phyloP scores from a whole-genome alignment of 2,113 vertebrate species.

The Sturnira hondurensis region DNA sequence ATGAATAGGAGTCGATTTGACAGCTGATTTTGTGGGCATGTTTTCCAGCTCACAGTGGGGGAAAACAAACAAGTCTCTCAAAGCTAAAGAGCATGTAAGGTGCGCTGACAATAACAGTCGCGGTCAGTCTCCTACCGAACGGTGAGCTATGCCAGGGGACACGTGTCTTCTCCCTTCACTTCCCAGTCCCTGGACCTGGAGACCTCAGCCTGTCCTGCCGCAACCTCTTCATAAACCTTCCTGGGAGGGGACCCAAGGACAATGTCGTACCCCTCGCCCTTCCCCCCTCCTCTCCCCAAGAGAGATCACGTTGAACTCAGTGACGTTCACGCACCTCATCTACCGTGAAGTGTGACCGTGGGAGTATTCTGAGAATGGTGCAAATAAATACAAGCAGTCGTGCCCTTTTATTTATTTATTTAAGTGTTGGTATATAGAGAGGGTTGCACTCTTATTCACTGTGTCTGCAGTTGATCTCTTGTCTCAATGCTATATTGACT shows the following conservation, averaged over 20 bases:
- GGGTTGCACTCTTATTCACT: not conserved
- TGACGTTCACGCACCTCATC: not conserved
- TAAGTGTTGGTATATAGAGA: not conserved
- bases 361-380: not conserved
- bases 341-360: not conserved
- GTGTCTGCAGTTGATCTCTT: not conserved
- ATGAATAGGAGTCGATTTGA: not conserved
- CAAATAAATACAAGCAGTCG: not conserved
- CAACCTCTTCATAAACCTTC: not conserved
- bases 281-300: not conserved
- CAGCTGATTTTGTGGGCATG: not conserved
- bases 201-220: not conserved
- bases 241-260: not conserved
- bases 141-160: not conserved
- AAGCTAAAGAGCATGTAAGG: not conserved
- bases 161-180: not conserved
- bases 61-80: not conserved
- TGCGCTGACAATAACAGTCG: not conserved
- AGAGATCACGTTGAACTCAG: not conserved
- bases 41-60: not conserved
- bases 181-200: not conserved
- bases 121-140: not conserved
- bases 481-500: not conserved
- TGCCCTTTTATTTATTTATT: not conserved
- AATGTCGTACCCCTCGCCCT: accelerated